Percentiles rank a stretch among this genome's conserved stretches.
phyloP scores from a whole-genome alignment of 2,888 invertebrate genomes.

The Aleiodes alternator region DNA sequence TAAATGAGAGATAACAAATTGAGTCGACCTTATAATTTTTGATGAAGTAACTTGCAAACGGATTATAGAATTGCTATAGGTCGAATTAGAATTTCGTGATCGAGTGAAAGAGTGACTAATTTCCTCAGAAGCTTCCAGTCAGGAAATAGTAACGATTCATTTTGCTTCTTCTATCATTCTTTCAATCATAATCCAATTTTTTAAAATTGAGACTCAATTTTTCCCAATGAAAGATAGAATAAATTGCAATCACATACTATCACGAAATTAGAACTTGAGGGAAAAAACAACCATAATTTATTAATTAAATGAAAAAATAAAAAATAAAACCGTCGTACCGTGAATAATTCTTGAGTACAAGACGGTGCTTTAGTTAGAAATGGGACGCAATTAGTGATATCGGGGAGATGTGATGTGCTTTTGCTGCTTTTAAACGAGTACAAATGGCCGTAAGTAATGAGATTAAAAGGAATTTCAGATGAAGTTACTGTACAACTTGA shows the following conservation, averaged over 20 bases:
- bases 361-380: conserved; percentile 57
- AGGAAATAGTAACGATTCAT: background rate
- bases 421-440: conserved; percentile 51
- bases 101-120: background rate
- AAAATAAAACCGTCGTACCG: conserved; percentile 8
- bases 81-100: conserved; percentile 6
- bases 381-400: conserved; percentile 60
- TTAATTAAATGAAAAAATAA: conserved; percentile 29
- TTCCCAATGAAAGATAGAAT: background rate
- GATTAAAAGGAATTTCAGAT: background rate
- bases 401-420: conserved; percentile 47
- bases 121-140: background rate
- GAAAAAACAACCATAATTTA: conserved; percentile 34
- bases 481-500: conserved; percentile 19
- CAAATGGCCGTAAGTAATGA: conserved; percentile 52
- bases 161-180: background rate
- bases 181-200: too few species aligned
- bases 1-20: background rate
- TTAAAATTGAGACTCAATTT: too few species aligned
- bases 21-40: background rate
- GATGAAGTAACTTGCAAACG: conserved; percentile 25
- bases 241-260: background rate
- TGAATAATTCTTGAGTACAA: conserved; percentile 46
- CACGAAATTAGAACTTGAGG: conserved; percentile 3
- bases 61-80: conserved; percentile 10